Evolutionary conservation across 2,888 invertebrate species (phyloP).

Genomic region (Philereme transversata): DNA sequence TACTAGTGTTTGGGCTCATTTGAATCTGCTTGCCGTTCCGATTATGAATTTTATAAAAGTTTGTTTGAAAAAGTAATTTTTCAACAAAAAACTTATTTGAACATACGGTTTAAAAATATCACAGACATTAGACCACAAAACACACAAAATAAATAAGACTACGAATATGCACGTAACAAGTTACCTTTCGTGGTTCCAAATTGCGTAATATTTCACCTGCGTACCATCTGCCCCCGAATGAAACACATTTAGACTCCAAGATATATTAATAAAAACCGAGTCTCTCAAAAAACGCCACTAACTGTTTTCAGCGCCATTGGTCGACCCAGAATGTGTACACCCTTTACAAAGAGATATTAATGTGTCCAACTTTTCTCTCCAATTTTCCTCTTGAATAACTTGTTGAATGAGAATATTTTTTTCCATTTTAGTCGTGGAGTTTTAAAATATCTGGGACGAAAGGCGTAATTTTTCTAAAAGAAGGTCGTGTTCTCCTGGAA

Average conservation of each 20-base stretch:
- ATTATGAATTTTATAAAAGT: too few relatives aligned
- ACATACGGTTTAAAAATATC: too few relatives aligned
- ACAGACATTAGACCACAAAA: background rate
- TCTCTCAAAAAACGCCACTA: slow-evolving; percentile 27
- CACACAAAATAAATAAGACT: background rate
- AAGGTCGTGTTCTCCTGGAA: slow-evolving; percentile 6
- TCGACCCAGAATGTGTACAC: slow-evolving; percentile 29
- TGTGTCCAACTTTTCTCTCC: slow-evolving; percentile 35
- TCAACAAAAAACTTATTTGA: too few relatives aligned
- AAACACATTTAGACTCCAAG: slow-evolving; percentile 52
- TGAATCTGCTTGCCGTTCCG: too few relatives aligned
- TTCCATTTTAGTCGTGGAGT: slow-evolving; percentile 22
- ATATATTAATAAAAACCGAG: slow-evolving; percentile 45
- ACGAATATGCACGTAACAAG: slow-evolving; percentile 14
- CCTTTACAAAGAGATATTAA: slow-evolving; percentile 35
- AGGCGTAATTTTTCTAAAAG: slow-evolving; percentile 24
- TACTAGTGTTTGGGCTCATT: too few relatives aligned
- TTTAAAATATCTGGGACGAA: slow-evolving; percentile 29
- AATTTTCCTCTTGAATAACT: slow-evolving; percentile 38
- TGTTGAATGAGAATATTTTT: slow-evolving; percentile 39
- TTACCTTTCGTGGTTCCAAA: slow-evolving; percentile 42
- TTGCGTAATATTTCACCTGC: slow-evolving; percentile 61
- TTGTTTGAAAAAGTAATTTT: too few relatives aligned
- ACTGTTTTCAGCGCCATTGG: slow-evolving; percentile 31
- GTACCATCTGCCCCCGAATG: slow-evolving; percentile 60